phyloP scores from a whole-genome alignment of 1,140 invertebrate genomes.

The Ctenoplectra terminalis region DNA sequence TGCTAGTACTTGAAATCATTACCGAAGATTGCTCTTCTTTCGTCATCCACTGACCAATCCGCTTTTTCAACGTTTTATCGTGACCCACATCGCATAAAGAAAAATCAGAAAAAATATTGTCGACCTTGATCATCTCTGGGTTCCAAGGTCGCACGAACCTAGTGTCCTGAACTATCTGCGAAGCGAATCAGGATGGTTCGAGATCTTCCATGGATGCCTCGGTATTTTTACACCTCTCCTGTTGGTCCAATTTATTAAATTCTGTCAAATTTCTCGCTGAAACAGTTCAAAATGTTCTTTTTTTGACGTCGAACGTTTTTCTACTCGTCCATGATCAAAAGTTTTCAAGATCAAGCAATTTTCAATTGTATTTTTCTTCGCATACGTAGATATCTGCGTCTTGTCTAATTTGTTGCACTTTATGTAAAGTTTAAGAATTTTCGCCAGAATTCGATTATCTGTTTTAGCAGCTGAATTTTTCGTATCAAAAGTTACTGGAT shows the following conservation, averaged over 20 bases:
- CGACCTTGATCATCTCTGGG: background rate
- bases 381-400: background rate
- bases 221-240: background rate
- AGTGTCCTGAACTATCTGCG: background rate
- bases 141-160: background rate
- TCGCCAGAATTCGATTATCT: background rate
- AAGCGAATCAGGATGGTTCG: too few species aligned
- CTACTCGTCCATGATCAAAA: background rate
- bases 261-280: too few species aligned
- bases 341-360: too few species aligned
- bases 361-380: background rate
- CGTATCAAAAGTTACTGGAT: background rate
- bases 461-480: background rate
- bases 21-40: background rate
- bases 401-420: background rate
- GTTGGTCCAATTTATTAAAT: background rate
- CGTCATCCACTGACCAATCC: background rate
- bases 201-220: background rate
- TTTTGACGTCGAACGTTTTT: background rate
- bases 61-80: background rate
- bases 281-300: too few species aligned
- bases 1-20: too few species aligned
- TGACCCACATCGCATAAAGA: background rate
- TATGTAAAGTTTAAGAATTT: background rate
- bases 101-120: conserved; percentile 24